These are phyloP conservation scores for Fulica atra DNA, from an alignment of 2,113 vertebrate genomes.

Conservation along the genomic window DNA sequence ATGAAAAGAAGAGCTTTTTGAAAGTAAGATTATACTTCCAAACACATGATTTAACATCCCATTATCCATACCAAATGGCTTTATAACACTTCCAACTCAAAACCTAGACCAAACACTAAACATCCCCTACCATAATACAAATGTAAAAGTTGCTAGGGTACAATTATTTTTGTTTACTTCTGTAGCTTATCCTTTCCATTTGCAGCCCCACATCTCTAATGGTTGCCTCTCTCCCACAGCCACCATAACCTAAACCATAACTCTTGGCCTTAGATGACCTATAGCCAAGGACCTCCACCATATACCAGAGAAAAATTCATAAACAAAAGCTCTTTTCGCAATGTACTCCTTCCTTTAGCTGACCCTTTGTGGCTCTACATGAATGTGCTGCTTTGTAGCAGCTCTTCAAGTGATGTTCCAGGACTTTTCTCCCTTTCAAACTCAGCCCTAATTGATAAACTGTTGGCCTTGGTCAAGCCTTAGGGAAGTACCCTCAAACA, in stretches of 20 bases:
- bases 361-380: neutral
- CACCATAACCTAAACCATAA: neutral
- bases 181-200: neutral
- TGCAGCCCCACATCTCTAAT: fast-evolving
- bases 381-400: neutral
- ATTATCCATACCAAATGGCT: neutral
- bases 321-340: neutral
- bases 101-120: neutral
- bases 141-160: neutral
- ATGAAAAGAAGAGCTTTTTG: neutral
- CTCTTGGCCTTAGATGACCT: neutral
- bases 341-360: neutral
- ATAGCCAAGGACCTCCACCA: neutral
- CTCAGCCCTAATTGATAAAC: neutral
- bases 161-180: neutral
- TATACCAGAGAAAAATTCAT: neutral
- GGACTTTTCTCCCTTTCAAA: neutral
- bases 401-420: neutral
- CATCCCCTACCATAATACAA: fast-evolving
- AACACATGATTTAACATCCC: neutral
- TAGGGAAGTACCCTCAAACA: neutral
- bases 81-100: neutral
- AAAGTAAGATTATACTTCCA: neutral
- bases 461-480: neutral
- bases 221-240: neutral